Evolutionary conservation across 2,888 invertebrate genomes (phyloP), one percentile per base, ranked within the genome.

Genomic region (Gastracanthus pulcherrimus): DNA sequence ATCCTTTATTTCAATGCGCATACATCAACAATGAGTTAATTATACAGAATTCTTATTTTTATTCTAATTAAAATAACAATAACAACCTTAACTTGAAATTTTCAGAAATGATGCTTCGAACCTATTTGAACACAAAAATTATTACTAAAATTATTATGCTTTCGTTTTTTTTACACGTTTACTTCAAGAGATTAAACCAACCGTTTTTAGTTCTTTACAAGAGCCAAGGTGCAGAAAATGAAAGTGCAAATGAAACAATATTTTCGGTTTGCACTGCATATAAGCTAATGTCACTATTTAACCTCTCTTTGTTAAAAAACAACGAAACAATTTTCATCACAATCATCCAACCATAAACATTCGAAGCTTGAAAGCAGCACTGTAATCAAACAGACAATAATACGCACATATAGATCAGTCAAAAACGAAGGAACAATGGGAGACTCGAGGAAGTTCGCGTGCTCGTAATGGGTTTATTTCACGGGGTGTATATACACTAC

Each of bases 381-480:
- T 38, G 16, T 55, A 76, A 67, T 67, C 71, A 66, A 31, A 71
- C 41, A 41, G 58, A 51, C 60, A 36, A 31, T 31, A 62, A 78
- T 64, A 51, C 34, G 34, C 48, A 62, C 45, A 31, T 36, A 62
- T 62, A 36, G 76, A 81, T 76, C 70, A 34, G 58, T 76, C 70
- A 66, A 76, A 80, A 76, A 66, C 11, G 55, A 23, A 26, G 58
- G 41, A 64, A 72, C 79, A 79, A 79, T 72, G 26, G 34, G 45
- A 45, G 29, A 19, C 7, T 11, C 48, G 48, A 70, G 66, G 64
- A 76, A 81, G 76, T 76, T 80, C 38, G 80, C 80, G 76, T 81
- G 76, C 19, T 66, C 19, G 66, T 76, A 81, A 81, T 81, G 76
- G 80, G 80, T 81, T 81, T 66, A 81, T 81, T 76, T 76, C 64